Base-by-base conservation (phyloP, 2,888 invertebrate species). In the Pheosia tremula region DNA sequence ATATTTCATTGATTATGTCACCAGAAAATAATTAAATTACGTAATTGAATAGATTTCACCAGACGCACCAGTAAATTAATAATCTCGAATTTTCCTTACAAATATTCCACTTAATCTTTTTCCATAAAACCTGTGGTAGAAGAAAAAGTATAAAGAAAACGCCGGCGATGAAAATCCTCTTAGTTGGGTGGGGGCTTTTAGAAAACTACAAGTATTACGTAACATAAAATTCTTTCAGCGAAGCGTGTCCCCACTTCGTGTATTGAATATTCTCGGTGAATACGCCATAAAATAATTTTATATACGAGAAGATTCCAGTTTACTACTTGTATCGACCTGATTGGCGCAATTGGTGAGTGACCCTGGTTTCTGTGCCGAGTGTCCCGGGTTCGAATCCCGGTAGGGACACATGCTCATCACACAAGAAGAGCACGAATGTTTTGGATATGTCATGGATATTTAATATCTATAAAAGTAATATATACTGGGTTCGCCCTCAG, bases 101-200 rank as follows among this genome's bases (percentile, higher is more conserved):
- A 5, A 11, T 47, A n/a, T 6, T n/a, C n/a, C 47, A n/a, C 47
- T 47, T n/a, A 47, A 47, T n/a, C 8, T n/a, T 47, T 47, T 47
- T 6, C 4, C 47, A 47, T 47, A 47, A 47, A n/a, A 47, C 47
- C 47, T 4, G 8, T 43, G 10, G 10, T 43, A 11, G 11, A 47
- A 47, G n/a, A 47, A 47, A 11, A 47, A n/a, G 11, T 5, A 3
- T 4, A 47, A 47, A n/a, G 47, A n/a, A 47, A 47, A 47, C n/a
- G 47, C n/a, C 47, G n/a, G n/a, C 47, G 11, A 47, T 47, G 24
- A 50, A 47, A 50, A 50, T 50, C 50, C 24, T 50, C 50, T 50
- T 50, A 50, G 24, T 50, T 7, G 24, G 24, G 24, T 24, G 24
- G 24, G 6, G 7, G 50, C 50, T 50, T 24, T 50, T 8, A 50